Evolutionary conservation across 2,113 vertebrate genomes (phyloP), one percentile per base, ranked within the genome.

Genomic region (Dermatemys mawii): DNA sequence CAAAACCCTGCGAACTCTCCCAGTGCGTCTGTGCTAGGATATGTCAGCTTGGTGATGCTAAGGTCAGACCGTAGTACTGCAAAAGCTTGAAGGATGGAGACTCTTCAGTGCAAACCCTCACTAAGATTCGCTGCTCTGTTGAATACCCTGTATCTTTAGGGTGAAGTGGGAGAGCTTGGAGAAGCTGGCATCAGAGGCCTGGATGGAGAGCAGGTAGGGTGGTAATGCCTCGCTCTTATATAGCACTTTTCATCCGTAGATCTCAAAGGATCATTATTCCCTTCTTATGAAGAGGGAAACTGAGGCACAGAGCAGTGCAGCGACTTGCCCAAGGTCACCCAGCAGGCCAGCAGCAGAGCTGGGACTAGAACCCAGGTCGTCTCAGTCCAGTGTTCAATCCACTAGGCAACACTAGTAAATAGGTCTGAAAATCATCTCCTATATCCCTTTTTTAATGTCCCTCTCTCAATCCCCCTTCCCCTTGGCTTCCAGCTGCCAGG

Each of bases 151-250:
- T 5, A 26, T 48, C 60, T 53, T 60, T 53, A 98, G 98, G 98
- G 98, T 1, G 90, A 85, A 1, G 6, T 0, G 2, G 97, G 97
- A 9, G 55, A 80, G 26, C 19, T 86, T 0, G 98, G 98, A 63
- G 92, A 5, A 9, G 41, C 27, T 0, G 98, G 98, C 1, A 8
- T 96, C 54, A 19, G 32, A 0, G 98, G 98, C 48, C 93, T 98
- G 95, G 95, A 97, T 46, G 98, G 98, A 2, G 97, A 98, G 76
- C 97, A 98, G 97, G 97, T 98, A 95, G 2, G 22, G 78, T 3
- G 12, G 70, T 50, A 32, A 53, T 0, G 48, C 0, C 2, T 70
- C 17, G 60, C 17, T 67, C 5, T 38, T 8, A 5, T 67, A 67
- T 4, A 67, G 63, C 63, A 19, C 35, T 67, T 67, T 70, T 38